These are phyloP conservation scores for Channa argus DNA, from an alignment of 2,113 vertebrate genomes.

Conservation along the genomic window DNA sequence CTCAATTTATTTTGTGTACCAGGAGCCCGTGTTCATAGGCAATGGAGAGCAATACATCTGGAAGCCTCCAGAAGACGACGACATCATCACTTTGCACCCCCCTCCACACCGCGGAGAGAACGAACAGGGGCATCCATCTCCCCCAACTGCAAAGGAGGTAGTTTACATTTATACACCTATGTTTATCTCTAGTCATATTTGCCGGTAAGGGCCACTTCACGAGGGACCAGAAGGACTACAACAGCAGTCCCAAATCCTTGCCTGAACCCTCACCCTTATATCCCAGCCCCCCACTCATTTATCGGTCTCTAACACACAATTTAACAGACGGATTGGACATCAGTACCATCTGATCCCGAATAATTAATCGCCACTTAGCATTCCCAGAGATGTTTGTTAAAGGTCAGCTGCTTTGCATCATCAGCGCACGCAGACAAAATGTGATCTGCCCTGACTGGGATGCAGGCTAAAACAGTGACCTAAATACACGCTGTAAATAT, in stretches of 20 bases:
- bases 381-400: constrained; percentile 22
- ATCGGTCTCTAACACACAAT: constrained; percentile 15
- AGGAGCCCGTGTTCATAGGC: constrained; percentile 84
- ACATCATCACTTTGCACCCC: constrained; percentile 77
- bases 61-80: constrained; percentile 85
- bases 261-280: constrained; percentile 60
- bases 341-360: constrained; percentile 37
- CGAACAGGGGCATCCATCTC: constrained; percentile 69
- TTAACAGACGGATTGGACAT: constrained; percentile 15
- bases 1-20: constrained; percentile 38
- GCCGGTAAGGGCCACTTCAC: neutral
- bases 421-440: constrained; percentile 1
- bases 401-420: constrained; percentile 4
- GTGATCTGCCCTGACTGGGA: constrained; percentile 13
- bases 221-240: neutral
- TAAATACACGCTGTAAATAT: constrained; percentile 24
- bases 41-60: constrained; percentile 88
- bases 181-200: neutral
- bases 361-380: constrained; percentile 29
- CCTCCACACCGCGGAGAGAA: constrained; percentile 72
- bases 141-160: constrained; percentile 81
- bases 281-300: constrained; percentile 31
- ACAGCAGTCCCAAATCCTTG: constrained; percentile 18
- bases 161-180: constrained; percentile 24
- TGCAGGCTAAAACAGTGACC: constrained; percentile 21